These are phyloP conservation scores for Nettapus auritus DNA, from an alignment of 2,113 vertebrate species.

Conservation along the genomic window DNA sequence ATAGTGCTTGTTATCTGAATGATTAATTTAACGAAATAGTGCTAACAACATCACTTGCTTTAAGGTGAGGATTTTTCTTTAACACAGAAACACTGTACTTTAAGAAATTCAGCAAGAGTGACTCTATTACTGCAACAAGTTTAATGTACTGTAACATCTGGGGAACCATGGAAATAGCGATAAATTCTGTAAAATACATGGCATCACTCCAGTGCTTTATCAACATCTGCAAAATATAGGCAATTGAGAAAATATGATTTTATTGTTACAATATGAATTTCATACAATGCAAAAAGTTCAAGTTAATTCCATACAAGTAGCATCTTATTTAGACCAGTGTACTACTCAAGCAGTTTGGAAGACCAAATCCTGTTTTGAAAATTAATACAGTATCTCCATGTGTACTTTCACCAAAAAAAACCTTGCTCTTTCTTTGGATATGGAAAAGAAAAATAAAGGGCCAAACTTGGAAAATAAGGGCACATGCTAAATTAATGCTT, in stretches of 20 bases:
- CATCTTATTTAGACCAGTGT: not conserved
- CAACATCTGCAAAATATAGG: constrained; percentile 10
- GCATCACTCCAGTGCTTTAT: constrained; percentile 20
- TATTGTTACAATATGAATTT: not conserved
- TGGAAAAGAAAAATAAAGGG: not conserved
- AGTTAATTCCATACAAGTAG: not conserved
- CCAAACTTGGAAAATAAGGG: not conserved
- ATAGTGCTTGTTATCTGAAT: not conserved
- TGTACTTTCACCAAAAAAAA: not conserved
- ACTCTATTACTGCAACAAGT: not conserved
- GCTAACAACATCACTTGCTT: not conserved
- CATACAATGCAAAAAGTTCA: not conserved
- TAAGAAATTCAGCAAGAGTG: not conserved
- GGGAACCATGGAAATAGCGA: not conserved
- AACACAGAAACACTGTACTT: not conserved
- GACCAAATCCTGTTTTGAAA: not conserved
- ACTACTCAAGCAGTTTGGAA: not conserved
- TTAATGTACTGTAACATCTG: not conserved
- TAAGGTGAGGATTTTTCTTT: not conserved
- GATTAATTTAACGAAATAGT: constrained; percentile 24
- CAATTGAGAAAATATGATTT: not conserved
- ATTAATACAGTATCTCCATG: not conserved
- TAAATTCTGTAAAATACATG: not conserved
- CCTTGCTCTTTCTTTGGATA: not conserved
- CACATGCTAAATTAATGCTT: no score